Conservation (phyloP, 2,113 vertebrate genomes). For the Nothoprocta pentlandii region DNA sequence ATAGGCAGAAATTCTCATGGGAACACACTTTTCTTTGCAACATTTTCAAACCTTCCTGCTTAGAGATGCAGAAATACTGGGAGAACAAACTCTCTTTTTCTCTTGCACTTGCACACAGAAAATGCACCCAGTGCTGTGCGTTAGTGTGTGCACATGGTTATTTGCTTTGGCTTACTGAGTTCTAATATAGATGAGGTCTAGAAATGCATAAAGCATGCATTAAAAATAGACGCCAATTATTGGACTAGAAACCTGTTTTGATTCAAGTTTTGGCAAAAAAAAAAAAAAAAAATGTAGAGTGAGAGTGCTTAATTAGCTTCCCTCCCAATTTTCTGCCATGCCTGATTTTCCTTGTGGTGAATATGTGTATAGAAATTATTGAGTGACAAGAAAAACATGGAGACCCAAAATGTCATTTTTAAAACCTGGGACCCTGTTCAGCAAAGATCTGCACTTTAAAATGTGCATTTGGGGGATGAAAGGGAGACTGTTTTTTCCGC, state of each 20-base stretch:
- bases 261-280: neutral
- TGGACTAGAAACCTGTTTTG: neutral
- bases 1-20: constrained; percentile 36
- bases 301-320: neutral
- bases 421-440: neutral
- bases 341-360: neutral
- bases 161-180: constrained; percentile 32
- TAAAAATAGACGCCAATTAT: neutral
- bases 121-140: neutral
- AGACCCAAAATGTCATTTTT: neutral
- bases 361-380: neutral
- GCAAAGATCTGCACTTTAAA: neutral
- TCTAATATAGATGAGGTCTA: constrained; percentile 23
- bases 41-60: constrained; percentile 59
- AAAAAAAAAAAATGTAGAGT: neutral
- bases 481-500: neutral
- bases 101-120: neutral
- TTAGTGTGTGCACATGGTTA: neutral
- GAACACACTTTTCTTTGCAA: constrained; percentile 51
- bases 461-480: neutral
- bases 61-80: constrained; percentile 54
- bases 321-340: neutral
- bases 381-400: neutral
- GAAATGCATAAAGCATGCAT: neutral
- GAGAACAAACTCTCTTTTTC: constrained; percentile 13